Conservation (phyloP, 2,113 vertebrate genomes). For the Pluvianellus socialis region DNA sequence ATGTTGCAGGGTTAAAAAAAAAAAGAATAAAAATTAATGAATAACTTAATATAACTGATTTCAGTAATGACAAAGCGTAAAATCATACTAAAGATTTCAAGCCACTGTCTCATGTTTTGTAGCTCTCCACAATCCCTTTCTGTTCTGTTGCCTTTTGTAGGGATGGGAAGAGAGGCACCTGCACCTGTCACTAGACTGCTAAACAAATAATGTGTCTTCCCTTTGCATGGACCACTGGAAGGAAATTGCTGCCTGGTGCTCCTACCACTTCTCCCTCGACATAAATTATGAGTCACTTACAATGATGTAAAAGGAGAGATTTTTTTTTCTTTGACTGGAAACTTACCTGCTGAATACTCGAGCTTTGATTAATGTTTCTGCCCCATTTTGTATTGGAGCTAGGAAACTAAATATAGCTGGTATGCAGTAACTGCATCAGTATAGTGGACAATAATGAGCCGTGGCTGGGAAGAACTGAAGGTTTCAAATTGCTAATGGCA, state of each 20-base stretch:
- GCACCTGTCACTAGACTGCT: not conserved
- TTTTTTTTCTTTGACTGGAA: not conserved
- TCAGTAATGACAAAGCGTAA: not conserved
- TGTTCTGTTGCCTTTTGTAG: not conserved
- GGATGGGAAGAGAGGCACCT: not conserved
- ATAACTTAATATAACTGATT: not conserved
- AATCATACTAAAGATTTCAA: not conserved
- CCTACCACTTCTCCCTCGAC: slow-evolving; percentile 18
- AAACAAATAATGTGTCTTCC: slow-evolving; percentile 31
- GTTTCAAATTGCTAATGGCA: not conserved
- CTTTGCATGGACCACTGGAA: slow-evolving; percentile 10
- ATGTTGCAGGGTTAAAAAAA: not conserved
- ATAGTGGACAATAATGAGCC: not conserved
- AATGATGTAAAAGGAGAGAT: slow-evolving; percentile 17
- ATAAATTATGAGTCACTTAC: slow-evolving; percentile 36
- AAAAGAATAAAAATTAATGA: not conserved
- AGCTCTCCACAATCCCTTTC: not conserved
- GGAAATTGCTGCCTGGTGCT: slow-evolving; percentile 9
- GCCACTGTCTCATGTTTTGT: not conserved
- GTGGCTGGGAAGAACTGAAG: not conserved
- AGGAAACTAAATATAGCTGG: slow-evolving; percentile 55
- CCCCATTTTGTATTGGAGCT: not conserved
- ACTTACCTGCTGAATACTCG: slow-evolving; percentile 67
- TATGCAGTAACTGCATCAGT: not conserved
- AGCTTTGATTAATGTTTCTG: slow-evolving; percentile 69